These are phyloP conservation scores for Heterotis niloticus DNA, from an alignment of 2,113 vertebrate genomes.

Conservation along the genomic window DNA sequence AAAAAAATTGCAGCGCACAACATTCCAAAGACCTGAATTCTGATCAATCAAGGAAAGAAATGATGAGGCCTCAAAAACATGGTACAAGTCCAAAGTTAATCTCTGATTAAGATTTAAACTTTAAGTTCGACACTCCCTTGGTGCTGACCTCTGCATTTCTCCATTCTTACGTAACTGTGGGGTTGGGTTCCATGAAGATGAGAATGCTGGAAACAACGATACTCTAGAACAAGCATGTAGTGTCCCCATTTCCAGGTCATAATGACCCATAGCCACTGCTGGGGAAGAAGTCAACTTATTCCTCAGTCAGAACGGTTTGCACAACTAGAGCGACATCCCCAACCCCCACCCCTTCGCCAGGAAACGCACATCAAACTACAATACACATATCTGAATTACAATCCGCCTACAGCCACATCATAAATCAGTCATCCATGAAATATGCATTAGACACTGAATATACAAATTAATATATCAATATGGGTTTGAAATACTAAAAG, in stretches of 20 bases:
- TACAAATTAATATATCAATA: background rate
- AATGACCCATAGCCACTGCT: background rate
- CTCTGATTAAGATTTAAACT: slow-evolving; percentile 43
- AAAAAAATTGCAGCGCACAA: slow-evolving; percentile 34
- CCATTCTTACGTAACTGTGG: slow-evolving; percentile 30
- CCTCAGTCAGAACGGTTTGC: background rate
- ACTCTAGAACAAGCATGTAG: slow-evolving; percentile 27
- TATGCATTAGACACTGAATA: background rate
- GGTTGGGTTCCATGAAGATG: slow-evolving; percentile 16
- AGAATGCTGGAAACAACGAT: slow-evolving; percentile 34
- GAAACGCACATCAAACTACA: background rate
- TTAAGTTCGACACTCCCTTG: slow-evolving; percentile 53
- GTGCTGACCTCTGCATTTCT: slow-evolving; percentile 41
- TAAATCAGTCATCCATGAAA: background rate
- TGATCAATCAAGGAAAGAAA: slow-evolving; percentile 32
- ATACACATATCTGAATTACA: background rate
- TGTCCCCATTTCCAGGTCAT: background rate
- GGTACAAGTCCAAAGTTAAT: slow-evolving; percentile 32
- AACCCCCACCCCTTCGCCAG: background rate
- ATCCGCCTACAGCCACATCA: background rate
- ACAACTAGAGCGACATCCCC: background rate
- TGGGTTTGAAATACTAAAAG: background rate
- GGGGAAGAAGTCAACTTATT: background rate
- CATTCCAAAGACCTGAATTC: slow-evolving; percentile 18
- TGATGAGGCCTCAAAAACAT: slow-evolving; percentile 12